Base-by-base conservation (phyloP, 92 coral and sea anemone species). In the Palythoa grandis region DNA sequence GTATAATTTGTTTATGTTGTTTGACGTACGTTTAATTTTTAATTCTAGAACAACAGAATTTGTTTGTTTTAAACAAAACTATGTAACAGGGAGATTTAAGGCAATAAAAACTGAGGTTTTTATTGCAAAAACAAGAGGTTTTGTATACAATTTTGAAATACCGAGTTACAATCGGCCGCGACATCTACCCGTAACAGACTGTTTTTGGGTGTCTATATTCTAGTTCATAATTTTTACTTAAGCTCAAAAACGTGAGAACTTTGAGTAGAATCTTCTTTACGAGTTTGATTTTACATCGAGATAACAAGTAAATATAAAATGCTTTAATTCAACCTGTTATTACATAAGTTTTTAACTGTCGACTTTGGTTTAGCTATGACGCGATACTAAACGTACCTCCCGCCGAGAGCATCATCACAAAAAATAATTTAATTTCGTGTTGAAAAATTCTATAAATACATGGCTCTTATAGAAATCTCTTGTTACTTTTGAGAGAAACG, bases 31-130 rank as follows among this genome's bases (percentile, higher is more conserved):
- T 80, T 66, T 80, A 65, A 80, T 80, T 65, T 80, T 66, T 80
- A 66, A 80, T 65, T 80, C 85, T 66, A 61, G 58, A 16, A 80
- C 40, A 80, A 80, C 58, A 66, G 40, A 80, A 7, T 65, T 66
- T 50, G 85, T 80, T 80, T 80, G 85, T 80, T 80, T 80, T 80
- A 80, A 80, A 66, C 47, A 80, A 80, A 80, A 80, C 40, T 54
- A 63, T 65, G 65, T 80, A 60, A 25, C 43, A 43, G 72, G 70
- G 73, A 48, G 74, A 66, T 80, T 48, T 25, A 43, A 23, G 60
- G 82, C 66, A 76, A 53, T 76, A 11, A 76, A 75, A 76, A 53
- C 67, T 76, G 48, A 53, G 67, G n/a, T 76, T 76, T 53, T 29
- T 13, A 22, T 69, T 69, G 40, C 35, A 76, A 76, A 76, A 76